Evolutionary conservation across 2,888 invertebrate genomes (phyloP).

Genomic region (Cybosia mesomella): DNA sequence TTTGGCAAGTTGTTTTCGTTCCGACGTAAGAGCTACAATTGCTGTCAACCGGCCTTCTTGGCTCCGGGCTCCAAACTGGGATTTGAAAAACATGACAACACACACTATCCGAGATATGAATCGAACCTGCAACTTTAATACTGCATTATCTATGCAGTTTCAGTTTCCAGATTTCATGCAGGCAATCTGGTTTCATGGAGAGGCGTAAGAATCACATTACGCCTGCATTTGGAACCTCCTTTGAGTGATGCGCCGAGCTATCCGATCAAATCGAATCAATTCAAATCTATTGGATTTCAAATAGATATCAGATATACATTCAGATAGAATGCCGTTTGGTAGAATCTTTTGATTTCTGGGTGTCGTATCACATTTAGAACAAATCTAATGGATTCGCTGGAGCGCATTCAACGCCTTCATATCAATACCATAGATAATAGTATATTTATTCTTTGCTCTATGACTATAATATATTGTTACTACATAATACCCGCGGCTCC

Average conservation of each 20-base stretch:
- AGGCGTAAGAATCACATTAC: not conserved
- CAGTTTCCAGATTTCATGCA: not conserved
- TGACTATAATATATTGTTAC: too few species aligned
- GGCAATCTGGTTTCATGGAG: not conserved
- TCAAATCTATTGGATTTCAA: not conserved
- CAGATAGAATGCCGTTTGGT: not conserved
- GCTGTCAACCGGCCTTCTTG: too few species aligned
- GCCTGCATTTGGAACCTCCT: not conserved
- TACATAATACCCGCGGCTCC: too few species aligned
- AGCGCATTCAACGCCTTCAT: not conserved
- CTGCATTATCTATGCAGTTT: too few species aligned
- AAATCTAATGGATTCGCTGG: not conserved
- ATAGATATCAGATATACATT: too few species aligned
- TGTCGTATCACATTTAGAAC: not conserved
- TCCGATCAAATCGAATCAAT: not conserved
- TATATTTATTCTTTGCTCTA: too few species aligned
- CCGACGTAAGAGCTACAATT: too few species aligned
- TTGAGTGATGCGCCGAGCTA: not conserved
- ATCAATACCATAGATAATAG: not conserved
- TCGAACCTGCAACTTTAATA: too few species aligned
- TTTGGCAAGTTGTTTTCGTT: not conserved
- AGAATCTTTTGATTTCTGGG: not conserved
- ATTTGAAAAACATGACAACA: too few species aligned
- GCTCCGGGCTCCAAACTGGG: too few species aligned
- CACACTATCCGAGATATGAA: too few species aligned